Evolutionary conservation across 1,140 invertebrate genomes (phyloP).

Genomic region (Drosophila nigrodunni): DNA sequence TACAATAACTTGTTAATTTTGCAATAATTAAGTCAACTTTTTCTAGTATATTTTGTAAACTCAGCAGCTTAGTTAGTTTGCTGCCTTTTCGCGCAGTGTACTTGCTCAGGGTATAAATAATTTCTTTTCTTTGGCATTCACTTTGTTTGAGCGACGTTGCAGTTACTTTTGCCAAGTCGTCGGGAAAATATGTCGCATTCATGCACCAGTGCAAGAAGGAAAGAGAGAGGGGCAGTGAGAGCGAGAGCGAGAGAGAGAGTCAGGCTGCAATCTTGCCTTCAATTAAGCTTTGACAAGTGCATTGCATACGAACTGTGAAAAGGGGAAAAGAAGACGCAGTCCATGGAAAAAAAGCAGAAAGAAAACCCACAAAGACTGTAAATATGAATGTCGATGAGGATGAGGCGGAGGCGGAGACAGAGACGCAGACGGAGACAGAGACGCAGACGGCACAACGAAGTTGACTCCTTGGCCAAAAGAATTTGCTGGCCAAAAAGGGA

Average conservation of each 20-base stretch:
- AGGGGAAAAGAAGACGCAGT: constrained; percentile 50
- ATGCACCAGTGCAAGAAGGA: constrained; percentile 28
- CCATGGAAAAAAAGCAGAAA: constrained; percentile 14
- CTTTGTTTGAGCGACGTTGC: constrained; percentile 71
- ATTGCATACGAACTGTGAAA: constrained; percentile 59
- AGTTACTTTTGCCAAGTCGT: constrained; percentile 78
- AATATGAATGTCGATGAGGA: constrained; percentile 70
- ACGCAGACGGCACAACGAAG: constrained; percentile 12
- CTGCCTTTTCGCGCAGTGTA: not conserved
- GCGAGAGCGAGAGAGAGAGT: constrained; percentile 47
- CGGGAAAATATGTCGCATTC: constrained; percentile 81
- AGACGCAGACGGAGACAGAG: constrained; percentile 11
- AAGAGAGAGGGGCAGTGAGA: constrained; percentile 20
- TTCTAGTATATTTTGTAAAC: not conserved
- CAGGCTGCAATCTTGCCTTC: constrained; percentile 79
- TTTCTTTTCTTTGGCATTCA: constrained; percentile 80
- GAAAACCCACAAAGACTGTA: constrained; percentile 68
- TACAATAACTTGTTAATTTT: not conserved
- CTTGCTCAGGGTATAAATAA: constrained; percentile 50
- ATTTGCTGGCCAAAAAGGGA: constrained; percentile 53
- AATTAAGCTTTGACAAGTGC: constrained; percentile 85
- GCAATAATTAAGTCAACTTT: not conserved
- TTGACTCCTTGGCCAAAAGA: constrained; percentile 64
- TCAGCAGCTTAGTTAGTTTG: not conserved
- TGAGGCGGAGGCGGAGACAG: constrained; percentile 1